A percentile compares a stretch with the other conserved stretches of the same genome.
Conservation (phyloP, 2,113 vertebrate genomes). For the Tenebrosternarchus preto region DNA sequence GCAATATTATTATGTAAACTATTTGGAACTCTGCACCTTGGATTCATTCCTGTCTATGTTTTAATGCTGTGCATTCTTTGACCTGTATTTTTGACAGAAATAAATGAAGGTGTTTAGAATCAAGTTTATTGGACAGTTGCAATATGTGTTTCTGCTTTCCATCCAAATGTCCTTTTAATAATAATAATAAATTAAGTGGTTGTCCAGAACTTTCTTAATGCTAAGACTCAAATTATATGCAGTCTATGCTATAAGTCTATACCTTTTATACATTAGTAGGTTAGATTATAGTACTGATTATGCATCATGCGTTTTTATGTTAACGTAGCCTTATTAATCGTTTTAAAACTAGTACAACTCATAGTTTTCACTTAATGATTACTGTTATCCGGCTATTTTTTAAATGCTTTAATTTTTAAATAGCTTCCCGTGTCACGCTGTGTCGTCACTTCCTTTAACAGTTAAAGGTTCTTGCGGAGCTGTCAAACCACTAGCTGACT, state of each 20-base stretch:
- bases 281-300: no score
- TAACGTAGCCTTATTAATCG: no score
- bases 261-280: no score
- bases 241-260: no score
- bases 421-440: not conserved
- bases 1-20: constrained; percentile 25
- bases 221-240: no score
- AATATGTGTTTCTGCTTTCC: constrained; percentile 27
- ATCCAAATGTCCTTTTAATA: constrained; percentile 27
- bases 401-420: no score
- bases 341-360: no score
- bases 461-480: not conserved
- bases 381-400: no score
- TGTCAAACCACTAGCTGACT: constrained; percentile 28
- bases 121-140: constrained; percentile 46
- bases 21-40: constrained; percentile 45
- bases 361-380: no score
- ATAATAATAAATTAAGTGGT: constrained; percentile 3
- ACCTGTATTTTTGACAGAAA: constrained; percentile 12
- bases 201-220: no score
- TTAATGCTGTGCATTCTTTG: constrained; percentile 35
- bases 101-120: constrained; percentile 64
- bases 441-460: constrained; percentile 28
- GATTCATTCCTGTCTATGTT: constrained; percentile 20
- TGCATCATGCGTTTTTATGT: no score